Percentiles rank a stretch among this genome's conserved stretches.
Conservation (phyloP, 2,797 vertebrate species). For the Aulostomus chinensis region DNA sequence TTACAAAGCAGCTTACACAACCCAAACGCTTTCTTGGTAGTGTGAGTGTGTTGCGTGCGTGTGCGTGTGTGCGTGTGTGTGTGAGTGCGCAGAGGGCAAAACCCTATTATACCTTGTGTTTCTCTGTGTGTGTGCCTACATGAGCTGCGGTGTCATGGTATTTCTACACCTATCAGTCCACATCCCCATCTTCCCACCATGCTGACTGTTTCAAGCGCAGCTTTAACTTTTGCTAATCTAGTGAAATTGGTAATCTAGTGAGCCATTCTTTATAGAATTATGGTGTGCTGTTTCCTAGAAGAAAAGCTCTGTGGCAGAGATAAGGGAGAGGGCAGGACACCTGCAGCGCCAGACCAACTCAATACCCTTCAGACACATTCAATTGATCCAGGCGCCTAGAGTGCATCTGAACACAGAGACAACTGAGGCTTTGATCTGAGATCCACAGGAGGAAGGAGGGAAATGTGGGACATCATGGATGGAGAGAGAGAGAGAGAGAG, state of each 20-base stretch:
- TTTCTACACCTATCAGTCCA: constrained; percentile 12
- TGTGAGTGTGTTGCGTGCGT: background rate
- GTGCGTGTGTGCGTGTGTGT: constrained; percentile 3
- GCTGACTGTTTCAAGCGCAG: constrained; percentile 38
- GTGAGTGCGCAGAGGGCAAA: constrained; percentile 4
- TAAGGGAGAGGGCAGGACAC: constrained; percentile 30
- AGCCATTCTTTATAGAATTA: constrained; percentile 53
- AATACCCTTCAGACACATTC: constrained; percentile 41
- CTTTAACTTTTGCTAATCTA: constrained; percentile 52
- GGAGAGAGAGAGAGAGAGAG: background rate
- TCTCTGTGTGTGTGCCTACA: background rate
- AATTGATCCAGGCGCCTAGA: constrained; percentile 39
- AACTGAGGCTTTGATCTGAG: constrained; percentile 48
- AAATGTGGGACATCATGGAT: too few relatives aligned
- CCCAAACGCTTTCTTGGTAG: constrained; percentile 34
- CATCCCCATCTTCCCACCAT: background rate
- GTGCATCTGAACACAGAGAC: constrained; percentile 41
- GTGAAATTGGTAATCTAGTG: constrained; percentile 42
- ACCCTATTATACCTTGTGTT: constrained; percentile 6
- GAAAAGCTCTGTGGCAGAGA: constrained; percentile 27
- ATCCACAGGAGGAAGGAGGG: constrained; percentile 3
- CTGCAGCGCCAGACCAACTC: constrained; percentile 33
- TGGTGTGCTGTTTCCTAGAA: constrained; percentile 8
- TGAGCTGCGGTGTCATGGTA: background rate
- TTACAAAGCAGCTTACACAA: constrained; percentile 61